Conservation (phyloP, 2,797 vertebrate species). For the Smutsia gigantea region DNA sequence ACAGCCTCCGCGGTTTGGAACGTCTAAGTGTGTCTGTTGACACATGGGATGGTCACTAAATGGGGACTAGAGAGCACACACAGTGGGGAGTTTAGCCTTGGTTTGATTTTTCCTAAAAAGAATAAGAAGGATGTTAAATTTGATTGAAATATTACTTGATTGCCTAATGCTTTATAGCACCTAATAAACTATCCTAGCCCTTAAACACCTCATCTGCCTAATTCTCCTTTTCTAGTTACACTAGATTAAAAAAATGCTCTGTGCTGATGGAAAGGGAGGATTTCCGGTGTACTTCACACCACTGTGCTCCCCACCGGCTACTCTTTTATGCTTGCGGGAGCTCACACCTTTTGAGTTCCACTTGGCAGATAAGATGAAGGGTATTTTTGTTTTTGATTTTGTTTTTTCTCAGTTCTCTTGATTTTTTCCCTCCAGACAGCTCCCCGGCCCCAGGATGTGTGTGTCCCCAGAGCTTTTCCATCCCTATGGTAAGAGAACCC, state of each 20-base stretch:
- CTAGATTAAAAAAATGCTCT: not conserved
- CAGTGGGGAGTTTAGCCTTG: not conserved
- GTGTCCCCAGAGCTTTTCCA: not conserved
- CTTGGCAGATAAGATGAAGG: not conserved
- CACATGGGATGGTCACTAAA: not conserved
- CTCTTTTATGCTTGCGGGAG: not conserved
- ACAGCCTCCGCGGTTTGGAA: not conserved
- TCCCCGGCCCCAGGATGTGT: accelerated
- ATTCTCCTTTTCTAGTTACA: not conserved
- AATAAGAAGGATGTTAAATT: not conserved
- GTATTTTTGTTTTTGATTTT: not conserved
- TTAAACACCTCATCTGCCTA: not conserved
- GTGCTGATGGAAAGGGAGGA: not conserved
- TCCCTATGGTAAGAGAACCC: not conserved
- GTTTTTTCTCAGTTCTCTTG: not conserved
- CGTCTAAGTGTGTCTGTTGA: not conserved
- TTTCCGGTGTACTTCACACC: not conserved
- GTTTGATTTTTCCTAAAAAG: not conserved
- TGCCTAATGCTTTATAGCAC: not conserved
- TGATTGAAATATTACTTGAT: not conserved
- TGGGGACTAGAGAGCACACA: not conserved
- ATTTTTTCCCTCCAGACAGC: not conserved
- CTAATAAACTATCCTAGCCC: not conserved
- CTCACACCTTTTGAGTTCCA: not conserved
- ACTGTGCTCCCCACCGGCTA: not conserved